phyloP scores from a whole-genome alignment of 2,888 invertebrate species.

The Plebejus argus region DNA sequence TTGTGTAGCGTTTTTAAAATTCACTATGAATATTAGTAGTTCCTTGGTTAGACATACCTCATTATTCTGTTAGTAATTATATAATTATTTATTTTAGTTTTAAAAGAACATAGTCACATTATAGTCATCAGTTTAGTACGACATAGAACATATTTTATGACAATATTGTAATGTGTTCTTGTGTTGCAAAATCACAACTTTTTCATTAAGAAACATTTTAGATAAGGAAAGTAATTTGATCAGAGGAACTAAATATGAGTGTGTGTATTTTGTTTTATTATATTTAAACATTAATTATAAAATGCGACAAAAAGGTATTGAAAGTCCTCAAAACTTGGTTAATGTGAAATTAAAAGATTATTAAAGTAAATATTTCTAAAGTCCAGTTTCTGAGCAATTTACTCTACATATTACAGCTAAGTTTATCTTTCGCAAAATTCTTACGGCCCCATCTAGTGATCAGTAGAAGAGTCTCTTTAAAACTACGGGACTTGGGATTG shows the following conservation, averaged over 20 bases:
- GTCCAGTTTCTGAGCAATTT: not conserved
- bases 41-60: slow-evolving; percentile 69
- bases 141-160: slow-evolving; percentile 40
- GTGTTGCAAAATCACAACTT: not conserved
- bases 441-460: not conserved
- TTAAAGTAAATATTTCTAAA: not conserved
- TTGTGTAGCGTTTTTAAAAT: not conserved
- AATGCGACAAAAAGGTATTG: not conserved
- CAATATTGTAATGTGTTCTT: slow-evolving; percentile 6
- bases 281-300: not conserved
- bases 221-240: not conserved
- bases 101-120: slow-evolving; percentile 68
- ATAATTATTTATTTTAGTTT: slow-evolving; percentile 64
- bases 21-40: slow-evolving; percentile 45
- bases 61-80: slow-evolving; percentile 52
- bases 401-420: too few species aligned
- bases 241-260: not conserved
- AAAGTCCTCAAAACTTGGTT: not conserved
- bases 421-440: not conserved
- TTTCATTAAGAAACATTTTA: not conserved
- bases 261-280: not conserved
- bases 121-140: slow-evolving; percentile 72
- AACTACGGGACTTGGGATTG: too few species aligned
- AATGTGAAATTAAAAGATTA: not conserved
- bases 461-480: not conserved